Percentiles rank a stretch among this genome's conserved stretches.
Evolutionary conservation across 2,797 vertebrate species (phyloP).

Genomic region (Champsocephalus gunnari): DNA sequence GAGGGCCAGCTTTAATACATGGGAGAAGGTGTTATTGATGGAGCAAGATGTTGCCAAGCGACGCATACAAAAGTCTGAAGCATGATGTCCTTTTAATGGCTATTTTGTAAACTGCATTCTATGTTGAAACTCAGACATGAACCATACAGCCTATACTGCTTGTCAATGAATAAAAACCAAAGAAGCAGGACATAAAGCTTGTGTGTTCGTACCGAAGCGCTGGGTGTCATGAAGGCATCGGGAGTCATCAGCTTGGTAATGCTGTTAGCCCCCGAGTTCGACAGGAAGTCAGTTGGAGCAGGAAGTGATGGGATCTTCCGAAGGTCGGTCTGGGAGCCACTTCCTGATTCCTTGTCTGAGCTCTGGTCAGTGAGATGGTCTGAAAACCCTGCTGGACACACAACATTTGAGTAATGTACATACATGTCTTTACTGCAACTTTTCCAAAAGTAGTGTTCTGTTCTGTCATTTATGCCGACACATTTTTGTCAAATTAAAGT

Average conservation of each 20-base stretch:
- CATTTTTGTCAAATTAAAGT: neutral
- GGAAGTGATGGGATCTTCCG: constrained; percentile 91
- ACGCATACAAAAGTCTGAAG: constrained; percentile 4
- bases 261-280: constrained; percentile 72
- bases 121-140: neutral
- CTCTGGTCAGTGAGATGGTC: constrained; percentile 90
- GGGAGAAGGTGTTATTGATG: constrained; percentile 19
- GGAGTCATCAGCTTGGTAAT: constrained; percentile 96
- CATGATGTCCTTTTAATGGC: neutral
- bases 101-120: neutral
- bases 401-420: neutral
- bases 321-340: constrained; percentile 91
- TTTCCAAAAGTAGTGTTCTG: too few relatives aligned
- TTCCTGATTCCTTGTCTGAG: constrained; percentile 88
- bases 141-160: neutral
- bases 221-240: constrained; percentile 98
- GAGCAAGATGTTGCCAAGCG: constrained; percentile 10
- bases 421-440: neutral
- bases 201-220: constrained; percentile 84
- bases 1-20: constrained; percentile 12
- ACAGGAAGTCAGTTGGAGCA: constrained; percentile 90
- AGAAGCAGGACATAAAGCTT: neutral
- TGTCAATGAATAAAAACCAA: neutral
- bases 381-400: constrained; percentile 83
- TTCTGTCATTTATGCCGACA: neutral